These are phyloP conservation scores for Hippopotamyrus pictus DNA, from an alignment of 2,797 vertebrate species.

Conservation along the genomic window DNA sequence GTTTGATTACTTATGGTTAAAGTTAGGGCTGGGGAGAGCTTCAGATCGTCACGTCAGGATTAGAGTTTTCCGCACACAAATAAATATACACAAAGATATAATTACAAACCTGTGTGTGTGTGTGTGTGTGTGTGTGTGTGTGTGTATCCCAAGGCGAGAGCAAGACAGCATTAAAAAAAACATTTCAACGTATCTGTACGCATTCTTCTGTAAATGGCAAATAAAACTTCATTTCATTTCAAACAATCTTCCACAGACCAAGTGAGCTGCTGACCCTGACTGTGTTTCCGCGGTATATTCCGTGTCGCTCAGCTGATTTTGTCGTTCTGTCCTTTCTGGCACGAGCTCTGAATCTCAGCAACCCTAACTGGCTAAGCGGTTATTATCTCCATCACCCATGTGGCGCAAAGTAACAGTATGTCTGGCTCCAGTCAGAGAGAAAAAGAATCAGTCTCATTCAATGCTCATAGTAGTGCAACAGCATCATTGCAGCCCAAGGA, in stretches of 20 bases:
- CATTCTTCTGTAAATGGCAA: neutral
- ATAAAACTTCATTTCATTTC: neutral
- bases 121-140: neutral
- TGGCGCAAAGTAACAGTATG: neutral
- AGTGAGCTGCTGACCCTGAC: neutral
- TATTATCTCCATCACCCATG: slow-evolving; percentile 11
- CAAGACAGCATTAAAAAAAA: neutral
- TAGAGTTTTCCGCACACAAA: neutral
- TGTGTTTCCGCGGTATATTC: neutral
- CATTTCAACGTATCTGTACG: neutral
- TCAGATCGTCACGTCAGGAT: neutral
- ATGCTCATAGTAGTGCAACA: neutral
- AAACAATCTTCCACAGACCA: neutral
- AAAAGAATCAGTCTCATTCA: neutral
- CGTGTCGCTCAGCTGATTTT: neutral
- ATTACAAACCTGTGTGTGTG: neutral
- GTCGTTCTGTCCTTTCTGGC: neutral
- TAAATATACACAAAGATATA: neutral
- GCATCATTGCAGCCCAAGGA: neutral
- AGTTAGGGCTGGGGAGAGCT: neutral
- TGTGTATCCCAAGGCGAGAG: neutral
- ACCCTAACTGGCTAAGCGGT: neutral
- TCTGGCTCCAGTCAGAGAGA: neutral
- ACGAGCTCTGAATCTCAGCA: neutral
- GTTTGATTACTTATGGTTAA: neutral